Evolutionary conservation across 2,113 vertebrate species (phyloP).

Genomic region (Catharus fuscescens): DNA sequence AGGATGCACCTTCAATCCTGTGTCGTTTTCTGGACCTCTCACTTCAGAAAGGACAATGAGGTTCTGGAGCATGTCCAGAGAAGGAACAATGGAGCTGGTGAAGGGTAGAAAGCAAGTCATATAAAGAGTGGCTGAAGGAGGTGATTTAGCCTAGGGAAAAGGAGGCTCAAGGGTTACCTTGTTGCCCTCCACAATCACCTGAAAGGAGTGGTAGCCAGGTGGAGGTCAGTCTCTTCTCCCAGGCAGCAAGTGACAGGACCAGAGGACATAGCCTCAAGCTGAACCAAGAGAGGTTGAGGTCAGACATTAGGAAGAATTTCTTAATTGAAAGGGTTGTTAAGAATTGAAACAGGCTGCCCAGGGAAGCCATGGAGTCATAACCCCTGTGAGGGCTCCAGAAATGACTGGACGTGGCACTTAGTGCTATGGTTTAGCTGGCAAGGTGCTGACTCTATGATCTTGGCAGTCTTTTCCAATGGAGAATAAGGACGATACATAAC

Average conservation of each 20-base stretch:
- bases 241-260: background rate
- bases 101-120: background rate
- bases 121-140: background rate
- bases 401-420: background rate
- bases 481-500: background rate
- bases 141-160: background rate
- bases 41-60: background rate
- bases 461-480: background rate
- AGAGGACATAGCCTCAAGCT: background rate
- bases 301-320: background rate
- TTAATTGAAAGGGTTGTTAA: background rate
- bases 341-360: background rate
- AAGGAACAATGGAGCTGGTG: background rate
- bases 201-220: background rate
- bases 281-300: background rate
- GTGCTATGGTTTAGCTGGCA: background rate
- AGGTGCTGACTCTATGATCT: background rate
- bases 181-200: background rate
- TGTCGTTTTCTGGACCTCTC: background rate
- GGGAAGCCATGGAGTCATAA: background rate
- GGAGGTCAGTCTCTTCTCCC: background rate
- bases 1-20: accelerated
- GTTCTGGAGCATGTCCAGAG: background rate
- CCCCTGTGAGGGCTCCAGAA: background rate
- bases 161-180: background rate